Evolutionary conservation across 1,140 invertebrate genomes (phyloP).

Genomic region (Hyposmocoma kahamanoa): DNA sequence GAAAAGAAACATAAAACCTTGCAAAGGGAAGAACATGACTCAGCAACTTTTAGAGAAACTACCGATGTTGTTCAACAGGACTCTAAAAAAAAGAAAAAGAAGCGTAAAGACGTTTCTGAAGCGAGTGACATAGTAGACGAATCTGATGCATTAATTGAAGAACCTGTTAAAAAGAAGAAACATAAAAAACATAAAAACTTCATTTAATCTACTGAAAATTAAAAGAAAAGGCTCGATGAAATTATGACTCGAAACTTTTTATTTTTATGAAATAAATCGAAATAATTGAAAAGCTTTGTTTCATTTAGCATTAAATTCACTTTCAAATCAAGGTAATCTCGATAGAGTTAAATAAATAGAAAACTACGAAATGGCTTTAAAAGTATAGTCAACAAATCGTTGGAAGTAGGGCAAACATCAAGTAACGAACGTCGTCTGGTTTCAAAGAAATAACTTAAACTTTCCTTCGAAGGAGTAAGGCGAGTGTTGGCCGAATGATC

Average conservation of each 20-base stretch:
- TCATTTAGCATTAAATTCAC: not conserved
- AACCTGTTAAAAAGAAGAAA: slow-evolving; percentile 20
- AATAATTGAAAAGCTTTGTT: not conserved
- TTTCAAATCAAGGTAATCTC: not conserved
- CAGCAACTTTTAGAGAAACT: no score
- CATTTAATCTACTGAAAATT: slow-evolving; percentile 4
- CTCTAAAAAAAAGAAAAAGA: slow-evolving; percentile 2
- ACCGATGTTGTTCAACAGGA: no score
- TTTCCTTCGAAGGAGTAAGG: not conserved
- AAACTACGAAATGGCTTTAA: not conserved
- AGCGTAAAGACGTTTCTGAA: not conserved
- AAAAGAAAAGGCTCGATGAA: slow-evolving; percentile 3
- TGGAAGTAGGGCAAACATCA: slow-evolving; percentile 28
- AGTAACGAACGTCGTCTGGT: slow-evolving; percentile 12
- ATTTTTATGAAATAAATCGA: slow-evolving; percentile 9
- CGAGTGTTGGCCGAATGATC: not conserved
- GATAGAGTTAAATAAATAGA: not conserved
- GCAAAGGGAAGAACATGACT: no score
- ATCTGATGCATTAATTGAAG: not conserved
- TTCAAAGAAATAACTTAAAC: no score
- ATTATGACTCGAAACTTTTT: no score
- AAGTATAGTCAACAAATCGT: slow-evolving; percentile 18
- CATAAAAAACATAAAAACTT: slow-evolving; percentile 12
- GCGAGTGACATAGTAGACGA: not conserved
- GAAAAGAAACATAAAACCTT: slow-evolving; percentile 2